Evolutionary conservation across 2,888 invertebrate species (phyloP), one percentile per base, ranked within the genome.

Genomic region (Ditula angustiorana): DNA sequence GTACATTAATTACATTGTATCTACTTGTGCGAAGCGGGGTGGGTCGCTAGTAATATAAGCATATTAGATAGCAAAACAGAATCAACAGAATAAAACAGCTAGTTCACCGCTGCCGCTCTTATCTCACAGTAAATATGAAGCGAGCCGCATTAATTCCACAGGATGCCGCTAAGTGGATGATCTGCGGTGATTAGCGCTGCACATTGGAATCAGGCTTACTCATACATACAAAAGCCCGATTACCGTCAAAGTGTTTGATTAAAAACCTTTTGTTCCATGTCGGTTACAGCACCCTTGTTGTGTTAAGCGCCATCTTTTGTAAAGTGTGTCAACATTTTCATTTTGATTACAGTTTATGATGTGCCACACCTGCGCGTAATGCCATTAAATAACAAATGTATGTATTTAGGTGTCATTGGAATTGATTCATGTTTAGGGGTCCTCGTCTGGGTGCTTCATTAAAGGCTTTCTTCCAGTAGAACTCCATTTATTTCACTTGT

Each of bases 141-240:
- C 72, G 76, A 72, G 73, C 75, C 78, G 75, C 80, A 85, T 83
- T 84, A 83, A 83, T 83, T 81, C 80, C 76, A 76, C 71, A 74
- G 77, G 75, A 79, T 79, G 78, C 79, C 76, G 75, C 78, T 83
- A 80, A 83, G 81, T 81, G 80, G 84, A 84, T 83, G 80, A 85
- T 84, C 83, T 82, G 82, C 69, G 79, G 82, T 83, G 85, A 85
- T 85, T 84, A 84, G 77, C 73, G 73, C 71, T 78, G 81, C 81
- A 83, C 82, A 84, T 83, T 79, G 77, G 70, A 74, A 79, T 75
- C 83, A 81, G 81, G 73, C 75, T 69, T 16, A 44, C 55, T 46
- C 33, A 47, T 66, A 66, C 57, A 44, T 57, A 56, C 23, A 10
- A 33, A 56, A n/a, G 11, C 62, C 61, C 35, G 58, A 58, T 52